Evolutionary conservation across 1,140 invertebrate species (phyloP), one percentile per base, ranked within the genome.

Genomic region (Euura lappo): DNA sequence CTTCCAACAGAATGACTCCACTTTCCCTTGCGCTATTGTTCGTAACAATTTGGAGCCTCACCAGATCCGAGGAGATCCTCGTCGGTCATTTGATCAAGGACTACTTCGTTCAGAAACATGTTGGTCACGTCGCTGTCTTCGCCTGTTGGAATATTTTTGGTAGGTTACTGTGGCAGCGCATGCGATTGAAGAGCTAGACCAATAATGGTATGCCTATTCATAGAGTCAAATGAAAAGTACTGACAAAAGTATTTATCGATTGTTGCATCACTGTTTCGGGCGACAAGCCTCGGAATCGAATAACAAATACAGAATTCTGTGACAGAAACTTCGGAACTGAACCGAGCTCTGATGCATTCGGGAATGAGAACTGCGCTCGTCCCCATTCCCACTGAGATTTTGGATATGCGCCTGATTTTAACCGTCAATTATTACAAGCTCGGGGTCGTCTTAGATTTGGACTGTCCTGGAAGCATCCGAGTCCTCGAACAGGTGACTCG

Each of bases 381-480:
- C 28, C 65, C 70, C n/a, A 77, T 80, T 75, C 42, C 72, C 43
- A 64, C 76, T 7, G 65, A 6, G 51, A 60, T 78, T 68, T n/a
- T 78, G 2, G 60, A 74, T 43, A 78, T 83, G 71, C 66, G 72
- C 2, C 66, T 45, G 43, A 70, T 77, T 65, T 66, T 84, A 2
- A 75, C 70, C 74, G 74, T 81, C 13, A 79, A 82, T 79, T 81
- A 82, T 73, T 81, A 83, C 69, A 79, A 75, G 66, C 42, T 84
- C 45, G 83, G 83, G 8, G 70, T 83, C 6, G 11, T 83, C 28
- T 71, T 82, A 4, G 78, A 83, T 78, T 74, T 78, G 6, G 80
- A 84, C 70, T 84, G 83, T 77, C 72, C 72, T 4, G 5, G 70
- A 2, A 80, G 79, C 71, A 13, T 74, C 10, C 71, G 60, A 60